Conservation (phyloP, 2,113 vertebrate species). For the Myrmophylax atrothorax region DNA sequence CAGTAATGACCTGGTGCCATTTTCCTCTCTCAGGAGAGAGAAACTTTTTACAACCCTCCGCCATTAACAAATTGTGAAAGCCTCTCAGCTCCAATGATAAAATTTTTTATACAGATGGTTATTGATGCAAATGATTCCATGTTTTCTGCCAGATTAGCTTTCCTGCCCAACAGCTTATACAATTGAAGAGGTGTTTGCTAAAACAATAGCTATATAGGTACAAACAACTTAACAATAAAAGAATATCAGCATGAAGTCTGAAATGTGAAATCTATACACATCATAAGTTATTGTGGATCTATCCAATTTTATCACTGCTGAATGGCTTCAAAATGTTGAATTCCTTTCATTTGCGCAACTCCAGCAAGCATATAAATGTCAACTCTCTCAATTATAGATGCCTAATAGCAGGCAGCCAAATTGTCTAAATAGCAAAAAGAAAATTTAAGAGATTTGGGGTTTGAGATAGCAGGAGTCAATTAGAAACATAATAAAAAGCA, state of each 20-base stretch:
- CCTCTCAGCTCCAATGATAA: not conserved
- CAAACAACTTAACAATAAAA: not conserved
- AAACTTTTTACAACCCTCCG: not conserved
- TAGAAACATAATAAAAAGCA: conserved; percentile 35
- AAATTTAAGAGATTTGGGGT: conserved; percentile 25
- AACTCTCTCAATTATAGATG: conserved; percentile 16
- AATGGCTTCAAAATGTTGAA: not conserved
- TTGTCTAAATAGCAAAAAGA: not conserved
- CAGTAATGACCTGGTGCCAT: not conserved
- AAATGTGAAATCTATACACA: not conserved
- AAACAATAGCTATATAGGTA: not conserved
- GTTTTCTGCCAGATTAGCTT: conserved; percentile 12
- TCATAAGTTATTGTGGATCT: not conserved
- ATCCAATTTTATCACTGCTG: not conserved
- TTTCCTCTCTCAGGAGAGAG: not conserved
- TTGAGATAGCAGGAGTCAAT: conserved; percentile 3
- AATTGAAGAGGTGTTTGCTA: not conserved
- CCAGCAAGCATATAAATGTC: not conserved
- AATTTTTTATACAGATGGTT: not conserved
- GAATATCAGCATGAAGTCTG: not conserved
- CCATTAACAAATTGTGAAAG: not conserved
- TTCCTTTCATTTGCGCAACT: conserved; percentile 15
- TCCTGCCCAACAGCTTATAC: not conserved
- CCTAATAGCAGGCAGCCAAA: conserved; percentile 14
- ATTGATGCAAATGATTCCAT: conserved; percentile 3